Evolutionary conservation across 1,140 invertebrate genomes (phyloP).

Genomic region (Bombus vancouverensis): DNA sequence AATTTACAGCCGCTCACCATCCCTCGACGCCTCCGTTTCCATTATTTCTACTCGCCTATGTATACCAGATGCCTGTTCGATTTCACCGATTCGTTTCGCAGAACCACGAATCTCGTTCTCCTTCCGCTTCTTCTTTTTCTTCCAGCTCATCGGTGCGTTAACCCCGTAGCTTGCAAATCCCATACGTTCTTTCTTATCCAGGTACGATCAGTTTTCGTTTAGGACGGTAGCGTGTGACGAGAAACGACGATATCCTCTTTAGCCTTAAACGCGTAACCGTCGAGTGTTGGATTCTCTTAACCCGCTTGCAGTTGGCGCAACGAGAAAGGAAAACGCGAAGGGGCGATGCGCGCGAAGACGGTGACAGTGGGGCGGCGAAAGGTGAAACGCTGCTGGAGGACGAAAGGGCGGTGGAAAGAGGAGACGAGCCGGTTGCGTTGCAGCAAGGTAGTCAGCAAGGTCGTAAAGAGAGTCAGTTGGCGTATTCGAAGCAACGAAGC

Average conservation of each 20-base stretch:
- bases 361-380: conserved; percentile 29
- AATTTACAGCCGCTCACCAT: conserved; percentile 68
- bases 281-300: conserved; percentile 72
- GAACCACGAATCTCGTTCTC: conserved; percentile 2
- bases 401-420: background rate
- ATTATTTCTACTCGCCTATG: conserved; percentile 31
- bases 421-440: background rate
- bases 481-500: conserved; percentile 46
- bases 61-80: background rate
- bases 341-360: conserved; percentile 21
- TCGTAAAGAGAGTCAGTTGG: conserved; percentile 12
- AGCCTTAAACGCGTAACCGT: conserved; percentile 71
- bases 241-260: conserved; percentile 70
- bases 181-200: background rate
- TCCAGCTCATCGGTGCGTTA: background rate
- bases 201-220: background rate
- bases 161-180: too few species aligned
- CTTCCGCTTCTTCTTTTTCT: background rate
- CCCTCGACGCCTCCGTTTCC: conserved; percentile 39
- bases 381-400: too few species aligned
- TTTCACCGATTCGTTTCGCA: background rate
- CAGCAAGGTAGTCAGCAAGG: background rate
- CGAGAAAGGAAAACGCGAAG: background rate
- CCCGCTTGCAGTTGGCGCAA: conserved; percentile 66
- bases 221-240: background rate